These are phyloP conservation scores for Pachyramphus minor DNA, from an alignment of 2,113 vertebrate genomes.

Conservation along the genomic window DNA sequence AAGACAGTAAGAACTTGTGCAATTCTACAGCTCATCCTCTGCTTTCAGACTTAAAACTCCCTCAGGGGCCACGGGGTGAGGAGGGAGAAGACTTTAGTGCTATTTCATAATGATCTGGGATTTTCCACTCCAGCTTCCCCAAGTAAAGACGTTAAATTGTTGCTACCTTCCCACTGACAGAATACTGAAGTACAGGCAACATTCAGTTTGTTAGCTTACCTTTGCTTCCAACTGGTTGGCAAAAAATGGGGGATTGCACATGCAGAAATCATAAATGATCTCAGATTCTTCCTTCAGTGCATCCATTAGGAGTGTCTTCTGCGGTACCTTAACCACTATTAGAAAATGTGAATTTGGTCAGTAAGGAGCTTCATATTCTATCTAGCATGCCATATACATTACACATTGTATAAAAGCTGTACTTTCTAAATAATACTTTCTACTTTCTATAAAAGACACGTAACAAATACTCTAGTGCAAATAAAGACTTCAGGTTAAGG, in stretches of 20 bases:
- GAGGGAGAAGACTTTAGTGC: background rate
- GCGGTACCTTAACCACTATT: conserved; percentile 95
- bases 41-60: background rate
- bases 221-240: conserved; percentile 95
- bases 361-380: background rate
- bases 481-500: background rate
- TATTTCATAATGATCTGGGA: background rate
- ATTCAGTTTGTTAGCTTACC: conserved; percentile 67
- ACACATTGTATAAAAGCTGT: background rate
- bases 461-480: background rate
- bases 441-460: background rate
- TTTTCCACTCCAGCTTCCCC: background rate
- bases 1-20: background rate
- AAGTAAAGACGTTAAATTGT: background rate
- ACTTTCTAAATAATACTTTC: background rate
- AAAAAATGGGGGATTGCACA: conserved; percentile 99
- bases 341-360: background rate
- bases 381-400: background rate
- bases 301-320: conserved; percentile 97
- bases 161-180: background rate
- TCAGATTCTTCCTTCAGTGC: conserved; percentile 95
- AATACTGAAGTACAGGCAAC: background rate
- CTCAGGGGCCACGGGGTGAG: background rate
- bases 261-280: conserved; percentile 96
- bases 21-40: background rate